Conservation (phyloP, 2,888 invertebrate genomes). For the Carcina quercana region DNA sequence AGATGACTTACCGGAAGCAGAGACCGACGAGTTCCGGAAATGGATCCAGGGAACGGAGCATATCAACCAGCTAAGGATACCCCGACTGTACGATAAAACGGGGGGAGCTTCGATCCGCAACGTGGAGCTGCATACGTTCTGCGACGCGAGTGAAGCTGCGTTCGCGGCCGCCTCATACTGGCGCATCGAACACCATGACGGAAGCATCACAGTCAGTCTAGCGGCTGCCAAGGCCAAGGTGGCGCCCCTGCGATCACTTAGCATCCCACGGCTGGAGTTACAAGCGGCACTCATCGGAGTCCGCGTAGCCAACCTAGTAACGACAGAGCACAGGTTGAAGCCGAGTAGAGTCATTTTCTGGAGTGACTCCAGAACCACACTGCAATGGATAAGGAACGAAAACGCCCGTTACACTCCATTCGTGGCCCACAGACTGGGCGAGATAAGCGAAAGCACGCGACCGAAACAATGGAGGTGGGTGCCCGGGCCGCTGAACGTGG, state of each 20-base stretch:
- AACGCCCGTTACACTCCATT: constrained; percentile 11
- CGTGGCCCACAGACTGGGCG: constrained; percentile 14
- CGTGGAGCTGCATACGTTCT: constrained; percentile 21
- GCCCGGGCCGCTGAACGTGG: constrained; percentile 17
- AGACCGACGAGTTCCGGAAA: background rate
- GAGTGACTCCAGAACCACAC: constrained; percentile 16
- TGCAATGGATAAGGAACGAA: constrained; percentile 15
- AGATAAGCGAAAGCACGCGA: constrained; percentile 13
- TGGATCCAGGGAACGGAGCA: background rate
- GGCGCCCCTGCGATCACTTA: constrained; percentile 12
- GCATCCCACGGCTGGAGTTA: constrained; percentile 13
- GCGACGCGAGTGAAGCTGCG: constrained; percentile 22
- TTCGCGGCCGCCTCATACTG: constrained; percentile 21
- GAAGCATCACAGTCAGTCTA: constrained; percentile 12
- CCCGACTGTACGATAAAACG: background rate
- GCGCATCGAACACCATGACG: constrained; percentile 12
- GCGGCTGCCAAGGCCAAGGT: constrained; percentile 11
- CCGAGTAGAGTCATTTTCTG: constrained; percentile 10
- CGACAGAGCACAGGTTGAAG: constrained; percentile 4
- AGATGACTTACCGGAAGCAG: background rate
- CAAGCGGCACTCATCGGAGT: constrained; percentile 10
- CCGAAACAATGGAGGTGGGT: constrained; percentile 19
- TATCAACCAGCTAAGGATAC: background rate
- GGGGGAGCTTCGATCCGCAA: constrained; percentile 1
- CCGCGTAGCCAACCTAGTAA: constrained; percentile 8